Evolutionary conservation across 2,797 vertebrate species (phyloP).

Genomic region (Bothrops alternatus): DNA sequence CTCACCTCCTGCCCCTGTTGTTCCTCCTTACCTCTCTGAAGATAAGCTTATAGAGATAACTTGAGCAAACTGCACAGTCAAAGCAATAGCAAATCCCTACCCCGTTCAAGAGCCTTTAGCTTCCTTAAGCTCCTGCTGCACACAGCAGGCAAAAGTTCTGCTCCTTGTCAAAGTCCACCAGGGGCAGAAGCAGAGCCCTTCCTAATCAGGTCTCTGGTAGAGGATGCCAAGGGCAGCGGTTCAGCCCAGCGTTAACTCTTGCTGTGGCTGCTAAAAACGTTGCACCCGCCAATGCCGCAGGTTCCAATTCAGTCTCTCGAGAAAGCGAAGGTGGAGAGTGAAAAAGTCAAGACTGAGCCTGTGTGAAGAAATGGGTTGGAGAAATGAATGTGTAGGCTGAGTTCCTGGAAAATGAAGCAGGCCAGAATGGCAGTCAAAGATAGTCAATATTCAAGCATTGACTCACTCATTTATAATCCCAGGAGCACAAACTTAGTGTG

Average conservation of each 20-base stretch:
- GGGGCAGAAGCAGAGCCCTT: neutral
- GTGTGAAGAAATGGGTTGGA: neutral
- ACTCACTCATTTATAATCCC: neutral
- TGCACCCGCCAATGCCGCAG: no score
- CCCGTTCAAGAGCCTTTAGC: neutral
- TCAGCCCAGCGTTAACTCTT: neutral
- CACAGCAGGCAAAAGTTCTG: neutral
- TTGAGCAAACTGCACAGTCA: neutral
- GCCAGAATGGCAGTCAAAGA: neutral
- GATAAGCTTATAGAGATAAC: neutral
- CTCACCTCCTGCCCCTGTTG: neutral
- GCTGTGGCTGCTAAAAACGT: neutral
- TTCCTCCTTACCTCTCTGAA: slow-evolving; percentile 2
- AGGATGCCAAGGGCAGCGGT: neutral
- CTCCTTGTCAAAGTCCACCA: slow-evolving; percentile 48
- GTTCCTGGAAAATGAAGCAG: no score
- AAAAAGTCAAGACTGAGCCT: neutral
- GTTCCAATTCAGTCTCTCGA: neutral
- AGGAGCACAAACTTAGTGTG: neutral
- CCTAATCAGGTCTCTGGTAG: neutral
- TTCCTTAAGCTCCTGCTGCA: slow-evolving; percentile 4
- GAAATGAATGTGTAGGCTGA: neutral
- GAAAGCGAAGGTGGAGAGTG: neutral
- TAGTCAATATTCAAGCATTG: neutral
- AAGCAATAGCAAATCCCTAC: neutral